Base-by-base conservation (phyloP, 2,797 vertebrate genomes). In the Pristis pectinata region DNA sequence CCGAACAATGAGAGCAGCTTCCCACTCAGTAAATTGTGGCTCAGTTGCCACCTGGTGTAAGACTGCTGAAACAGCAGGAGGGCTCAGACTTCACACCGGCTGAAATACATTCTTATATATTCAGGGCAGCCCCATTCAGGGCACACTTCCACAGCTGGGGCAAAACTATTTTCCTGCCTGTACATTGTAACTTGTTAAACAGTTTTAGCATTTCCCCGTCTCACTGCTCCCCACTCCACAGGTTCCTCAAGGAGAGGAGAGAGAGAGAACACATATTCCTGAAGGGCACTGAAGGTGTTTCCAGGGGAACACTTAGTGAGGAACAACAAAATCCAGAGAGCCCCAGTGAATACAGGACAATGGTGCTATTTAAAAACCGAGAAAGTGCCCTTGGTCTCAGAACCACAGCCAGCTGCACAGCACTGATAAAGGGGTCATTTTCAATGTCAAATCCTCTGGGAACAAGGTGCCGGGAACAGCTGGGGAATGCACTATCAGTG, bases 1-100 rank as follows among this genome's bases (percentile, higher is more conserved):
- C 4, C 83, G 41, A 41, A 83, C 0, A 2, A n/a, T 22, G 37
- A 27, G 41, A 53, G 82, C 82, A 83, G 44, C 44, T 83, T 9
- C 49, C 11, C 56, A 7, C 34, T n/a, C 85, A 13, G 56, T 61
- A 64, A 37, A 37, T 59, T 67, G 59, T 41, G 37, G n/a, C 24
- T 67, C 19, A 91, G 87, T n/a, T 91, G 61, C 87, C 87, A 91
- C 61, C 87, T 67, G 67, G 59, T 91, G 87, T 59, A 41, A 6
- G 27, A 22, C 6, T 27, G 70, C 70, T 5, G 61, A 41, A 24
- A 67, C n/a, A 41, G 77, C n/a, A 79, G 61, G 22, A 74, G 22
- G 24, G 27, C 3, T 24, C 61, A 64, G 61, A 49, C 49, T 49
- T 49, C 49, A 49, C 49, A 49, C 49, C 49, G 49, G 49, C 49